These are phyloP conservation scores for Trachurus trachurus DNA, from an alignment of 2,797 vertebrate species.

Conservation along the genomic window DNA sequence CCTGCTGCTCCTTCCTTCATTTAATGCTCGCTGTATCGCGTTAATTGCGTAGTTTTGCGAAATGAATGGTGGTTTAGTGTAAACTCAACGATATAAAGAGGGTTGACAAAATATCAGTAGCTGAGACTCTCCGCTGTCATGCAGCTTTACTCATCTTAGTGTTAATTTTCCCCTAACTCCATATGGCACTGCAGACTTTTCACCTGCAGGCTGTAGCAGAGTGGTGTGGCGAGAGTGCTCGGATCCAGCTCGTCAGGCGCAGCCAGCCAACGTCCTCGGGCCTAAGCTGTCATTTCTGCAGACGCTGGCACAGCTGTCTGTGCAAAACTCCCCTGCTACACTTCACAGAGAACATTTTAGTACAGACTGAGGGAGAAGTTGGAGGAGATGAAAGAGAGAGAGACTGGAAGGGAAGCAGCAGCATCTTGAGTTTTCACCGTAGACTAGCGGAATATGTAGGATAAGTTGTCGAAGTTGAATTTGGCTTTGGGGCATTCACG, in stretches of 20 bases:
- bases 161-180: conserved; percentile 98
- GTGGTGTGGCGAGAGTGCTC: conserved; percentile 77
- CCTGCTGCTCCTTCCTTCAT: conserved; percentile 88
- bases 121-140: conserved; percentile 85
- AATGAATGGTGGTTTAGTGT: conserved; percentile 83
- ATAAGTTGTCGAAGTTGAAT: conserved; percentile 63
- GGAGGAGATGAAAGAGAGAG: conserved; percentile 30
- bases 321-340: conserved; percentile 74
- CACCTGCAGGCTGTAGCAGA: conserved; percentile 98
- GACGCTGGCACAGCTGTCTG: conserved; percentile 95
- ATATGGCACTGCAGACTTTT: conserved; percentile 99
- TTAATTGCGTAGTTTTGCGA: conserved; percentile 91
- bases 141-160: conserved; percentile 92
- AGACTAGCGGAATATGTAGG: conserved; percentile 33
- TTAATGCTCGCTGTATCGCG: conserved; percentile 92
- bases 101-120: conserved; percentile 41
- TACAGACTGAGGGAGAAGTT: conserved; percentile 57
- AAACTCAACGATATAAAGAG: conserved; percentile 9
- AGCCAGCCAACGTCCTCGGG: conserved; percentile 92
- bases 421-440: conserved; percentile 28
- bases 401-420: conserved; percentile 17
- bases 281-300: conserved; percentile 96
- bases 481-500: conserved; percentile 28
- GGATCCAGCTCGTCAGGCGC: conserved; percentile 81
- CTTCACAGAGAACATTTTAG: conserved; percentile 68